A percentile compares a stretch with the other conserved stretches of the same genome.
Evolutionary conservation across 92 coral and sea anemone species (phyloP).

Genomic region (Palythoa heliodiscus): DNA sequence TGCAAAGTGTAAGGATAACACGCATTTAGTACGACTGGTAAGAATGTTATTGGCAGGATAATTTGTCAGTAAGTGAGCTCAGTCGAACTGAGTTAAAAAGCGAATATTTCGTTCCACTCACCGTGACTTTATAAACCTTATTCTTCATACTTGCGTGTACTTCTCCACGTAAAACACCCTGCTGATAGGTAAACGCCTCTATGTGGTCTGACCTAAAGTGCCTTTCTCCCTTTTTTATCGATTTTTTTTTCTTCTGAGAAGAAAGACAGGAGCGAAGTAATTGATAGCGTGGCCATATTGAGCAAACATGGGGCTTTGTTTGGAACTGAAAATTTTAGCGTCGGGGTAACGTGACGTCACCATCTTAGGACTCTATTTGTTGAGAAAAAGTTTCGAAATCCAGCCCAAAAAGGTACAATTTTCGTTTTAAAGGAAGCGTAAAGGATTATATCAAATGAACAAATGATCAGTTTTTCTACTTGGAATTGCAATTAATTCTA

Average conservation of each 20-base stretch:
- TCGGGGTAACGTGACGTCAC: slow-evolving; percentile 57
- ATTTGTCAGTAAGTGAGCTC: no score
- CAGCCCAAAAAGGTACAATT: no score
- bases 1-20: no score
- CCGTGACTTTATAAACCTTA: slow-evolving; percentile 55
- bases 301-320: slow-evolving; percentile 37
- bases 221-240: slow-evolving; percentile 55
- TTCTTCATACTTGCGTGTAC: slow-evolving; percentile 56
- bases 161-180: slow-evolving; percentile 50
- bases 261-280: slow-evolving; percentile 50
- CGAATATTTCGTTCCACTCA: slow-evolving; percentile 33
- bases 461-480: no score
- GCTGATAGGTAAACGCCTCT: slow-evolving; percentile 36
- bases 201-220: slow-evolving; percentile 45
- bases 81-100: no score
- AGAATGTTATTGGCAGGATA: no score
- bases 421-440: no score
- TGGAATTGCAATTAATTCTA: no score
- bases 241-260: slow-evolving; percentile 57
- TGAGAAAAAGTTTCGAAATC: no score
- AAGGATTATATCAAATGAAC: no score
- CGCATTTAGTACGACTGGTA: no score
- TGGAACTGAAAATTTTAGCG: slow-evolving; percentile 45
- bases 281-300: slow-evolving; percentile 46
- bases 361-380: slow-evolving; percentile 39